Base-by-base conservation (phyloP, 2,888 invertebrate species). In the Drosophila acutilabella region DNA sequence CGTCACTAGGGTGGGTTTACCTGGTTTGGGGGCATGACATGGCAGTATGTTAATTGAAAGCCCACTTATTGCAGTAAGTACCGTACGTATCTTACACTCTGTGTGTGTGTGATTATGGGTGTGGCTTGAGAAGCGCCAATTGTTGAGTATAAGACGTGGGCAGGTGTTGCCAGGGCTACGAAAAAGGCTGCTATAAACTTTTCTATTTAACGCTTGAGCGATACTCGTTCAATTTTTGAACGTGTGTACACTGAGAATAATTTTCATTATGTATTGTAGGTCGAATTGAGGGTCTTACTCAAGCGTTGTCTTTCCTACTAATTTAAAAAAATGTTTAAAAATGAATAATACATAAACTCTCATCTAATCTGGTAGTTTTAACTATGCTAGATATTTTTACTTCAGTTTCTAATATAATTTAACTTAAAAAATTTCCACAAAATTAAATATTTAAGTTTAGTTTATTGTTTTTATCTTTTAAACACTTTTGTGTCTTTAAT, bases 131-230 rank as follows among this genome's bases (percentile, higher is more conserved):
- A 20, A 45, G 51, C 38, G 53, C 40, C 74, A 54, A 42, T 66
- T 62, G 59, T 42, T 60, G 64, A 38, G 8, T 48, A 48, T 16
- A 38, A 20, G 51, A 20, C 56, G 23, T 18, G 41, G 42, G 40
- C 14, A 40, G 45, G 48, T 54, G 54, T 62, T 62, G 50, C 48
- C 57, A 56, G 42, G 60, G 81, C 53, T 72, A 73, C 81, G 30
- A 13, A 45, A 66, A 50, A 50, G 33, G 58, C 64, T 76, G 77
- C 79, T 65, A 78, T 80, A 76, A 80, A 79, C 81, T 79, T 81
- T 86, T 88, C 88, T 86, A 88, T 88, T 86, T 85, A 86, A 82
- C 81, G 88, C 85, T 81, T 88, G 75, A 85, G 79, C 73, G 74
- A 62, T 64, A 71, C 45, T 59, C 66, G 38, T 33, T 54, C 57